These are phyloP conservation scores for Tipula vernalis DNA, from an alignment of 2,888 invertebrate genomes.

Conservation along the genomic window DNA sequence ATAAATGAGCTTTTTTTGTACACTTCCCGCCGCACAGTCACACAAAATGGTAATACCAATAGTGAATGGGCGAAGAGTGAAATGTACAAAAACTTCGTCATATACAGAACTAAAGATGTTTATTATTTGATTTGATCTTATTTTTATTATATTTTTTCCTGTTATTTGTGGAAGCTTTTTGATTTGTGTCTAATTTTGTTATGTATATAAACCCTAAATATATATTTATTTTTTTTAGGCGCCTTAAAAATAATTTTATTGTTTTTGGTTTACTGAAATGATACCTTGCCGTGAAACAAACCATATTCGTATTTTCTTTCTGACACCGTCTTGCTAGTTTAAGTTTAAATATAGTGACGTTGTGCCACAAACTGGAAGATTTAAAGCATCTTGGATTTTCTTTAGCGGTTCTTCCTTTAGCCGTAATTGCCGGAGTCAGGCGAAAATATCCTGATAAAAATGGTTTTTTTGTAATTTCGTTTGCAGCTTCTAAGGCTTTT, in stretches of 20 bases:
- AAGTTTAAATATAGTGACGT: too few relatives aligned
- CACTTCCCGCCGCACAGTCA: neutral
- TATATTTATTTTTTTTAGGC: neutral
- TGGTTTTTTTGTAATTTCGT: too few relatives aligned
- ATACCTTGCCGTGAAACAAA: too few relatives aligned
- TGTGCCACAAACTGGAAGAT: too few relatives aligned
- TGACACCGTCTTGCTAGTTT: too few relatives aligned
- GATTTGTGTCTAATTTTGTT: neutral
- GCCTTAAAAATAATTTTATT: neutral
- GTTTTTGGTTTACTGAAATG: neutral
- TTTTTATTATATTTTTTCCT: neutral
- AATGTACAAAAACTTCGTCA: neutral
- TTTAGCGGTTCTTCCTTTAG: too few relatives aligned
- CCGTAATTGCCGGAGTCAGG: too few relatives aligned
- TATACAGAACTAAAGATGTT: neutral
- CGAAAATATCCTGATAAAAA: too few relatives aligned
- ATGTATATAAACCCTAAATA: neutral
- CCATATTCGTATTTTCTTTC: too few relatives aligned
- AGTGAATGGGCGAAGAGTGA: neutral
- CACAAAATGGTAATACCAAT: neutral
- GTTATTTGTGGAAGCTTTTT: neutral
- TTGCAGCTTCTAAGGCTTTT: too few relatives aligned
- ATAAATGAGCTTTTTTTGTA: neutral
- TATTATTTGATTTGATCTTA: neutral
- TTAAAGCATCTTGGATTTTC: too few relatives aligned